Base-by-base conservation (phyloP, 2,797 vertebrate species). In the Girardinus metallicus region DNA sequence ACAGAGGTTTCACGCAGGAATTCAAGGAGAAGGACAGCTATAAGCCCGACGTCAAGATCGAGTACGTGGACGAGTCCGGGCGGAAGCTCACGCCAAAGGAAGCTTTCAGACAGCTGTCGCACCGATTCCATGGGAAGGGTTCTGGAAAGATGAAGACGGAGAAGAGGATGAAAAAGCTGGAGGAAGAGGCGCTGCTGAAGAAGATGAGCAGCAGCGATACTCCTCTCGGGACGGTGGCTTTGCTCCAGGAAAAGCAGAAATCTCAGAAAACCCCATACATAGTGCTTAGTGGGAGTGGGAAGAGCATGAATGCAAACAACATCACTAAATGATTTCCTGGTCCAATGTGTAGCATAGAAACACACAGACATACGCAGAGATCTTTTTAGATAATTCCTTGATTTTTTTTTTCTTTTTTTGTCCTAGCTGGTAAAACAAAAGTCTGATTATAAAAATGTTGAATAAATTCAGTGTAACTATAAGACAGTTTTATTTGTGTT, bases 151-250 rank as follows among this genome's bases (percentile, higher is more conserved):
- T 99, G 97, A 99, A 98, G 92, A 99, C 97, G 0, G 97, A 99
- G 89, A 95, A 96, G 80, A 95, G 98, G 80, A 98, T 98, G 97
- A 99, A 99, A 90, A 99, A 99, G 91, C 90, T 97, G 70, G 97
- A 98, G 4, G 97, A 96, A 86, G 98, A 99, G 85, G 97, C 97
- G 76, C 95, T 98, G 88, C 93, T 99, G 94, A 98, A 98, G 93
- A 98, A 97, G 94, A 98, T 99, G 98, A 98, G 97, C 92, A 98
- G 97, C 87, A 98, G 97, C 0, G 98, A 98, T 80, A 98, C 98
- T 0, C 98, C 97, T 0, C 93, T 98, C 3, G 97, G 98, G 73
- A 99, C 97, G 0, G 97, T 98, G 85, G 98, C 97, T 0, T 78
- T 99, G 90, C 97, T 98, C 26, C 97, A 99, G 89, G 97, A 99